Conservation (phyloP, 2,113 vertebrate species). For the Neomonachus schauinslandi region DNA sequence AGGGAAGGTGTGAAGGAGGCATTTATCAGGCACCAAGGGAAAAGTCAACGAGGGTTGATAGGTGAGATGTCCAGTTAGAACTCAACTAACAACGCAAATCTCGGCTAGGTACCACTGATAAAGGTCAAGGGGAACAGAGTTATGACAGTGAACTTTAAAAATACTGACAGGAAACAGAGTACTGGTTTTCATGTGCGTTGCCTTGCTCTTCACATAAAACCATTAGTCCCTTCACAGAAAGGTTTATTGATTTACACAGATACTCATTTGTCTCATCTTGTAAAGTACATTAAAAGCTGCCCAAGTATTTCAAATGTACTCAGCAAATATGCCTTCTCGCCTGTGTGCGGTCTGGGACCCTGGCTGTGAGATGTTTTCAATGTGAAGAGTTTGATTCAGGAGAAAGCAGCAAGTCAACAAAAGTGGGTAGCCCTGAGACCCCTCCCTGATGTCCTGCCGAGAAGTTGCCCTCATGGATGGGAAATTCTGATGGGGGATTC, state of each 20-base stretch:
- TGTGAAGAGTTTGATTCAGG: neutral
- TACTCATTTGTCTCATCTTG: constrained; percentile 84
- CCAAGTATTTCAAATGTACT: constrained; percentile 75
- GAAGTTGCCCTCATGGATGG: neutral
- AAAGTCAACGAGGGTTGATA: constrained; percentile 77
- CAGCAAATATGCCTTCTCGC: constrained; percentile 68
- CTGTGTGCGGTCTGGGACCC: neutral
- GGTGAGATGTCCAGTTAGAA: constrained; percentile 82
- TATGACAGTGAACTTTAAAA: constrained; percentile 89
- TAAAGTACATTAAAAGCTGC: constrained; percentile 80
- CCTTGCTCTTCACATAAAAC: constrained; percentile 83
- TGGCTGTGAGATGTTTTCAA: constrained; percentile 29
- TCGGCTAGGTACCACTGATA: constrained; percentile 83
- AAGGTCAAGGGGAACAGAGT: constrained; percentile 88
- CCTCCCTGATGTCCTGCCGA: neutral
- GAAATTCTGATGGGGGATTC: neutral
- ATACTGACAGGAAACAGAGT: constrained; percentile 81
- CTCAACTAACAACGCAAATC: constrained; percentile 73
- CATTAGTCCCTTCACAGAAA: constrained; percentile 80
- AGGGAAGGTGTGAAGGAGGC: neutral
- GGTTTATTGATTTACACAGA: constrained; percentile 86
- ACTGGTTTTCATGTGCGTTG: constrained; percentile 59
- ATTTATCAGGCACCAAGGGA: constrained; percentile 36
- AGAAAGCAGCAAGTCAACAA: neutral
- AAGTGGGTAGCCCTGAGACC: no score